Percentiles rank a stretch among this genome's conserved stretches.
These are phyloP conservation scores for Tenrec ecaudatus DNA, from an alignment of 2,113 vertebrate genomes.

Conservation along the genomic window DNA sequence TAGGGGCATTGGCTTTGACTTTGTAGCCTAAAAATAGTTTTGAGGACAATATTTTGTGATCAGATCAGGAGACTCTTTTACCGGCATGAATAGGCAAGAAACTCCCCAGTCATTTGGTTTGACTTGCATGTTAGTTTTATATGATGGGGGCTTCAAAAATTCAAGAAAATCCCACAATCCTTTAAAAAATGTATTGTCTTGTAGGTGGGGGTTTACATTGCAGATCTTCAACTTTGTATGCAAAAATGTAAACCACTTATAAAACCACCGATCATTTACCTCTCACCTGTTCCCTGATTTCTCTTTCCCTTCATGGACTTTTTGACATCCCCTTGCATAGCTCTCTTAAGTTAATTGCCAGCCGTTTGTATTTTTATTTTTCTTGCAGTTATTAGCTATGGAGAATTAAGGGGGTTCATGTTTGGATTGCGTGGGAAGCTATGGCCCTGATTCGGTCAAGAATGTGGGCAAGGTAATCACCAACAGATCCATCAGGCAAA, in stretches of 20 bases:
- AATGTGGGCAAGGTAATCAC: background rate
- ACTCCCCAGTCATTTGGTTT: background rate
- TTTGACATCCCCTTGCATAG: background rate
- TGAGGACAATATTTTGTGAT: background rate
- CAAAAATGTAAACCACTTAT: too few species aligned
- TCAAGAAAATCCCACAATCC: too few species aligned
- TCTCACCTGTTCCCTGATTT: too few species aligned
- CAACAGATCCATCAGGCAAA: background rate
- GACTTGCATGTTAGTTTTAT: background rate
- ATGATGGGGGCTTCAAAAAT: too few species aligned
- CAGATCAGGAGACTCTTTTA: background rate
- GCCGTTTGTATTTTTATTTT: background rate
- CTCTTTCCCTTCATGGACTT: too few species aligned
- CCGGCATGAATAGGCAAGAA: background rate
- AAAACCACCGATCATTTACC: too few species aligned
- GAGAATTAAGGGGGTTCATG: background rate
- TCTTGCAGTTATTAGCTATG: background rate
- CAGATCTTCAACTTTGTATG: too few species aligned
- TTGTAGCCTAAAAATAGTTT: background rate
- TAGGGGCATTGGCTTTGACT: background rate
- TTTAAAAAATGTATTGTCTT: too few species aligned
- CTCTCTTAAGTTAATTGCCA: background rate
- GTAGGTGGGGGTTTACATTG: too few species aligned
- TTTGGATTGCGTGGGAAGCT: background rate
- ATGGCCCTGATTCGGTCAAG: background rate